phyloP scores from a whole-genome alignment of 2,888 invertebrate species.

The Nomada fucata region DNA sequence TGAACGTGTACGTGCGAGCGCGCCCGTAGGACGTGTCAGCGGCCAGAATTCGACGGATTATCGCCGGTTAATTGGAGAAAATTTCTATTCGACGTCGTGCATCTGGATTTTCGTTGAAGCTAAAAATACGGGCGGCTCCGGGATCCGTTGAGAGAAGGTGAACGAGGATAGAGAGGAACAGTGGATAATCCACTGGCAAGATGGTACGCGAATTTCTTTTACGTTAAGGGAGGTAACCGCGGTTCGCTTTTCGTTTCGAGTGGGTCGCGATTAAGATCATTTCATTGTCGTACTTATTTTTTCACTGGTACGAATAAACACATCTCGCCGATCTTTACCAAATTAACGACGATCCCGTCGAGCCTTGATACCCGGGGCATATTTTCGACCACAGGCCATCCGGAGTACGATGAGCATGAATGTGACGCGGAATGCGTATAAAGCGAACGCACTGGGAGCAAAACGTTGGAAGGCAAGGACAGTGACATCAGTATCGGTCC shows the following conservation, averaged over 20 bases:
- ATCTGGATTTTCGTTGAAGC: neutral
- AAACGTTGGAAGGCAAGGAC: slow-evolving; percentile 41
- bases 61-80: slow-evolving; percentile 66
- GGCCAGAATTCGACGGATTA: slow-evolving; percentile 52
- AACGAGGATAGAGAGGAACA: too few relatives aligned
- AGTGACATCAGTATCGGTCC: slow-evolving; percentile 57
- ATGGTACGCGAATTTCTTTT: too few relatives aligned
- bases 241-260: too few relatives aligned
- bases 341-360: too few relatives aligned
- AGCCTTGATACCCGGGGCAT: neutral
- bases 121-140: neutral
- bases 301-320: too few relatives aligned
- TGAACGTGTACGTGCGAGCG: slow-evolving; percentile 3
- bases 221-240: too few relatives aligned
- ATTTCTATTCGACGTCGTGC: slow-evolving; percentile 16
- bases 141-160: too few relatives aligned
- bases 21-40: slow-evolving; percentile 47
- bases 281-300: too few relatives aligned
- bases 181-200: too few relatives aligned
- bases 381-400: slow-evolving; percentile 23
- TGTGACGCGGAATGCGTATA: too few relatives aligned
- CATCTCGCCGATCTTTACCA: too few relatives aligned
- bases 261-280: too few relatives aligned
- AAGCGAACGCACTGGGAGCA: neutral
- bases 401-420: neutral